Base-by-base conservation (phyloP, 2,888 invertebrate genomes). In the Meiosimyza platycephala region DNA sequence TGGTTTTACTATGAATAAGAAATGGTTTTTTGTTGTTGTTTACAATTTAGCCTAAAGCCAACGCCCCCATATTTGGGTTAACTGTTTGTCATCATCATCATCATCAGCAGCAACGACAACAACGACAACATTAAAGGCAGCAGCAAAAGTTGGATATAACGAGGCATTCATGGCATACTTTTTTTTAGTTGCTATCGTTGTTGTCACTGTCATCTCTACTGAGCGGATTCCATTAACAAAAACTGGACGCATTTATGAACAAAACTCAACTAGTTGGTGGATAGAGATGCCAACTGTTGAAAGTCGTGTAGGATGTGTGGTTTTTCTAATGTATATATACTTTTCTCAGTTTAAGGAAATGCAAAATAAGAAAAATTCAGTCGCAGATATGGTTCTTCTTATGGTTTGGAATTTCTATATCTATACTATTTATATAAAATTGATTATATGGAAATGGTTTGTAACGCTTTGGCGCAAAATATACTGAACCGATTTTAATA, bases 61-160 rank as follows among this genome's bases (percentile, higher is more conserved):
- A 67, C 67, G 67, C 67, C 67, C 57, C 57, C 67, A n/a, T 67
- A 62, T 67, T 67, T 48, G 15, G 67, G 67, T 55, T 57, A 57
- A 67, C 67, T 67, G 71, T 74, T 57, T 73, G 50, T 66, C 62
- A 55, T 63, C 50, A 66, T 54, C 64, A 62, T 70, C 73, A 60
- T 57, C 57, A 50, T 55, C 60, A 62, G 60, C 57, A 16, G 15
- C 57, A 57, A n/a, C 40, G n/a, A 16, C 33, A 16, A n/a, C 16
- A n/a, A 22, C 52, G 9, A 7, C 52, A 65, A n/a, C 64, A 28
- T 51, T 28, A n/a, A 6, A 28, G 9, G 7, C 57, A 60, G 33
- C 33, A 15, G 33, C 62, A 16, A 48, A 6, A n/a, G 6, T n/a
- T 18, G 12, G n/a, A 15, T 48, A 48, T 48, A 55, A 47, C 55